A percentile compares a stretch with the other conserved stretches of the same genome.
These are phyloP conservation scores for Rhadina sibilatrix DNA, from an alignment of 2,113 vertebrate species.

Conservation along the genomic window DNA sequence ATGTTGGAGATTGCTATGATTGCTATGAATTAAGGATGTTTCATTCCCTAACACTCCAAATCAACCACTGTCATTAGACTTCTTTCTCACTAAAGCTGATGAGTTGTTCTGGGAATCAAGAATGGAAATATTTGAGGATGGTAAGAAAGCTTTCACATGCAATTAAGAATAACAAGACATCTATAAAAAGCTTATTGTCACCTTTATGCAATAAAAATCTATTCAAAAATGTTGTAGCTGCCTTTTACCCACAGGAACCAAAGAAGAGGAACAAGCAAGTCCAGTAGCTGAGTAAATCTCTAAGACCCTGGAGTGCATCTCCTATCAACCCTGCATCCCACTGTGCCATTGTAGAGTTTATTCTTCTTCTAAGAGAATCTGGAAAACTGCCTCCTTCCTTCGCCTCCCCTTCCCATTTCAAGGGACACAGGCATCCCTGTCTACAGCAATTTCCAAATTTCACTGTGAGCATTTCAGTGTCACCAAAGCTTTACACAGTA, in stretches of 20 bases:
- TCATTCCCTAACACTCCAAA: not conserved
- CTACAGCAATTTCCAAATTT: not conserved
- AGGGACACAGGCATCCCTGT: not conserved
- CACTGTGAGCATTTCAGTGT: not conserved
- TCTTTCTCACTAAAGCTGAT: not conserved
- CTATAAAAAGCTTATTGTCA: not conserved
- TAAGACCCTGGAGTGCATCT: not conserved
- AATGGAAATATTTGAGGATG: not conserved
- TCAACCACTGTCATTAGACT: not conserved
- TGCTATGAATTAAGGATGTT: fast-evolving
- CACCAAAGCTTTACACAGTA: not conserved
- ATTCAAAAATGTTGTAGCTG: not conserved
- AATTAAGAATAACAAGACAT: not conserved
- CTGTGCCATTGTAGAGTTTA: not conserved
- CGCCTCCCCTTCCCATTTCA: not conserved
- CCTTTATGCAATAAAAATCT: not conserved
- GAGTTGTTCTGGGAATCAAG: not conserved
- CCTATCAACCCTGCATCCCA: no score
- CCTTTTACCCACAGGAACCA: not conserved
- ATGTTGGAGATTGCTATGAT: not conserved
- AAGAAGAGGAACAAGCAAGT: not conserved
- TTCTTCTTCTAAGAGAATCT: not conserved
- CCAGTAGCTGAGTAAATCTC: not conserved
- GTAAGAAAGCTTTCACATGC: not conserved
- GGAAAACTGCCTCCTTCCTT: not conserved